Base-by-base conservation (phyloP, 2,113 vertebrate genomes). In the Neomonachus schauinslandi region DNA sequence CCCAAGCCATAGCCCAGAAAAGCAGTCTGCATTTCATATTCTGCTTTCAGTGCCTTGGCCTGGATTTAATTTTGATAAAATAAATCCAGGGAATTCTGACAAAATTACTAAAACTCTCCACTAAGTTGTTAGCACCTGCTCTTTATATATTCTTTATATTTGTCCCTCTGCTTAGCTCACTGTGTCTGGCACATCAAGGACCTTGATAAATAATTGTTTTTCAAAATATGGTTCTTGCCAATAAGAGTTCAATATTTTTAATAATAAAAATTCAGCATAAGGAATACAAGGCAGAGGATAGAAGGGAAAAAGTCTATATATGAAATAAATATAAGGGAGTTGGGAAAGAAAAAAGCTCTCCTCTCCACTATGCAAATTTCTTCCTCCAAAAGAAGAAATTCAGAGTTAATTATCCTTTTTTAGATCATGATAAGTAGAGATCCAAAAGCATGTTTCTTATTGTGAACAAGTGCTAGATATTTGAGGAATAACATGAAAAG, bases 261-360 rank as follows among this genome's bases (percentile, higher is more conserved):
- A 88, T 84, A 80, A 94, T 74, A 92, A 96, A 86, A 77, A 85
- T 51, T 94, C 18, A 96, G 7, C 31, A 95, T 63, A 91, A 91
- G 69, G 42, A 92, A 74, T 61, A 76, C 19, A 80, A 77, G 46
- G 57, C 49, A 71, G 10, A 93, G 26, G 5, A 31, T 19, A 51
- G 18, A 22, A 51, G 6, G 53, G 4, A 16, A 4, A 69, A 59
- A 67, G 5, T 63, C 16, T 19, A 28, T 18, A 53, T 12, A 61
- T 21, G 18, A 96, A 92, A 94, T 88, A 95, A 94, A 51, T 36
- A n/a, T 67, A 82, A 91, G 21, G 12, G 18, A 69, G 13, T 42
- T 63, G 21, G n/a, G 6, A 57, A 67, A 80, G n/a, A 94, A 61
- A 65, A 72, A 67, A 46, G 2, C 1, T 65, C 8, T 31, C 5